Evolutionary conservation across 2,888 invertebrate genomes (phyloP), one percentile per base, ranked within the genome.

Genomic region (Tachystola acroxantha): DNA sequence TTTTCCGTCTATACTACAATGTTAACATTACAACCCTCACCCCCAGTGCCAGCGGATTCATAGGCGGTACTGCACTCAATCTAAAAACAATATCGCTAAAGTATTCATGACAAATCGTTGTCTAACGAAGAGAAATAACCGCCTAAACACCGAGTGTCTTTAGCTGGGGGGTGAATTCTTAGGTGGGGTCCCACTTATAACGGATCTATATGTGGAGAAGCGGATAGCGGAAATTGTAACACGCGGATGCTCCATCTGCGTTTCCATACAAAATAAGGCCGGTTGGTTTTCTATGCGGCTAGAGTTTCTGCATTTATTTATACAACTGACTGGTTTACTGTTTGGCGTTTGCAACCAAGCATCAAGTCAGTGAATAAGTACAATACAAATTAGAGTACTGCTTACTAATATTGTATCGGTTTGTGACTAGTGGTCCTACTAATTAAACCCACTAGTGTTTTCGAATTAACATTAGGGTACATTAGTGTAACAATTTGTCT

Each of bases 71-170:
- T 82, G 72, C 70, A 68, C 73, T 82, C 82, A 81, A 84, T 86
- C 75, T 70, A 78, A 82, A 85, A 85, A 86, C 85, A 85, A 86
- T 85, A 84, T 77, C 69, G 64, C 69, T 82, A 77, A 81, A 82
- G 84, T 85, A 85, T 85, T 85, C 84, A 81, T 82, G 84, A 85
- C 85, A 84, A 86, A 86, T 85, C 66, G 82, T 52, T 63, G 67
- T 67, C 68, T 84, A 86, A 86, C 82, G 84, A 85, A 84, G 82
- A 85, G 81, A 76, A 80, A 84, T 82, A 82, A 84, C 78, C 71
- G 65, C 62, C 72, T 76, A 79, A 82, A 82, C 75, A 76, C 66
- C 61, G 64, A 50, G 72, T 71, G 73, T 76, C 75, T 81, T 80
- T 77, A 67, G 68, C 60, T 56, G 57, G 53, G 75, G 81, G 76